Evolutionary conservation across 2,113 vertebrate species (phyloP), one percentile per base, ranked within the genome.

Genomic region (pig (Sus scrofa)): DNA sequence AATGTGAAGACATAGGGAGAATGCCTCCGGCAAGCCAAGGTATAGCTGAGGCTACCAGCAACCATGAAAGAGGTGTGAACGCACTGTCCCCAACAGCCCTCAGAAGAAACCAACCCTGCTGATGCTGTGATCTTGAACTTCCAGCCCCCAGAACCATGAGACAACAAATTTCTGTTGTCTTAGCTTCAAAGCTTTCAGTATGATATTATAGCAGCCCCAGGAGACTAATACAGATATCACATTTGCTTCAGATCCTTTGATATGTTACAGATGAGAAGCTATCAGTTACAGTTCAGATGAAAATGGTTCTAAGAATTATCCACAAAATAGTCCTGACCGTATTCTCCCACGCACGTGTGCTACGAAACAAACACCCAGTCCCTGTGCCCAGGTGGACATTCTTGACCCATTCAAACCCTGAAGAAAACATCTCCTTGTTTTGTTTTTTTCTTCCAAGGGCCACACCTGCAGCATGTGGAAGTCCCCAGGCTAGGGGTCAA

Each of bases 321-420:
- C 30, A n/a, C 24, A 65, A 94, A 75, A 75, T 30, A 70, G 12
- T 4, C 70, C 19, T 13, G 16, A 7, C 5, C 26, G 15, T 58
- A 0, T 22, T n/a, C 27, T 18, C 7, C 27, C 3, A 0, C 11
- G 0, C 13, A 6, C 1, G 24, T 3, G 4, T 27, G 37, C 71
- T 44, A 37, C 32, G 52, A 32, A 44, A 62, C 37, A 77, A 62
- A n/a, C 5, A 37, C 12, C 22, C 15, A 50, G 3, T 37, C 22
- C 39, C 34, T 37, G 1, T 5, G 34, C 22, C 68, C 7, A 2
- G 34, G 16, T 26, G 32, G 65, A 58, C 24, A 12, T 11, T 73
- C 78, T 37, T 5, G 60, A n/a, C 11, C 67, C 30, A 12, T n/a
- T 85, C 10, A 34, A 86, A 60, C 73, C 37, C 3, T 3, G 26